Evolutionary conservation across 2,888 invertebrate genomes (phyloP), one percentile per base, ranked within the genome.

Genomic region (Synergus japonicus): DNA sequence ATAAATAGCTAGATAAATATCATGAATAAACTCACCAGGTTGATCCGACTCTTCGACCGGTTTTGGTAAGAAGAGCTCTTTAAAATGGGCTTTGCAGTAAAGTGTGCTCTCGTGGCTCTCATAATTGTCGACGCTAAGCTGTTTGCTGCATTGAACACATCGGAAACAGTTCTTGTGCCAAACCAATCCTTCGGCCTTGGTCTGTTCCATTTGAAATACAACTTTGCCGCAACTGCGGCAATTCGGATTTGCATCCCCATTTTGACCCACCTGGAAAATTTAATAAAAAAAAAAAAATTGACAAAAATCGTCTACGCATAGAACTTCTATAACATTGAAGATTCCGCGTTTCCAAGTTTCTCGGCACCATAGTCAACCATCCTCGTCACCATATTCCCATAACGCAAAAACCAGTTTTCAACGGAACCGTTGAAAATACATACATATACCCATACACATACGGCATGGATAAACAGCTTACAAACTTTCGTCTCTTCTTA

Each of bases 161-260:
- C 97, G 94, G 94, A 99, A 98, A 93, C 99, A 99, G 92, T 96
- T 96, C 93, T 97, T 98, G 93, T 99, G 99, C 96, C 97, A 99
- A 85, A 97, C 95, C 77, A 95, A 94, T 88, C 96, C 96, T 93
- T 98, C 98, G 0, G 98, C 97, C 93, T 98, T 98, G 86, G 98
- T 95, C 89, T 97, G 96, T 93, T 99, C 99, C 98, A 99, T 98
- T 92, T 97, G 98, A 93, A 97, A 99, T 78, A 98, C 98, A 80
- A 96, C 96, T 92, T 98, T 97, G 83, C 95, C 94, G 92, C 98
- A 99, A 86, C 96, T 95, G 89, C 95, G 96, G 92, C 98, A 98
- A 85, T 95, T 95, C 76, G 95, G 94, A 88, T 94, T 94, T 83
- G 93, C 93, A 60, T 94, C 94, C 78, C 91, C 90, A 87, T 91